Evolutionary conservation across 2,797 vertebrate genomes (phyloP), one percentile per base, ranked within the genome.

Genomic region (Microhierax caerulescens): DNA sequence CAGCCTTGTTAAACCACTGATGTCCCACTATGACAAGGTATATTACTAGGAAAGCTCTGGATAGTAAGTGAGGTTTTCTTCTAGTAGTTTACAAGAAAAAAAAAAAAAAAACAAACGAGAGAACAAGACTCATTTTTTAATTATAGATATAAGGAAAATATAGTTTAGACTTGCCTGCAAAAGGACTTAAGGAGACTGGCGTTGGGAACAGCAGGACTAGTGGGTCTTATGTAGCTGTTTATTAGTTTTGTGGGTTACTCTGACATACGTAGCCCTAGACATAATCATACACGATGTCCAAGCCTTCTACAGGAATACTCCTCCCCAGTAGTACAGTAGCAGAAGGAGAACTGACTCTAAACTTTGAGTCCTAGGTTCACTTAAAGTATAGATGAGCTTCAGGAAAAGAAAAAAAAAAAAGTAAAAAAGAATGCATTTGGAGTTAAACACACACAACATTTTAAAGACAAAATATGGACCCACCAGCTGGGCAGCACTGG

Each of bases 271-370:
- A 80, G 47, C 34, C 75, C 9, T 18, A 60, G 16, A 64, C 23
- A 28, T 9, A 59, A 30, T 17, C 48, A 39, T 4, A 65, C 0
- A 0, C 11, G 30, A 16, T 3, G 16, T 8, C 39, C 74, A 43
- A 25, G 9, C 28, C 9, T 37, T 11, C 47, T 7, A 5, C 5
- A 39, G 47, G 56, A 89, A 64, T 27, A 57, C 14, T 13, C 3
- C 12, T 24, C 5, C 43, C 20, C 36, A n/a, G 18, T 2, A 64
- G 53, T 3, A 39, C 14, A 64, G 23, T 28, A 4, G 9, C 36
- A 82, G 39, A 48, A 13, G 10, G 18, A 91, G 54, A 85, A 83
- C 16, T 3, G 7, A 12, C 30, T 84, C 73, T 60, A 10, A 78
- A 64, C 16, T 54, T 18, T 3, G 8, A 53, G 21, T 59, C 30